phyloP scores from a whole-genome alignment of 2,888 invertebrate species.

The Drosophila helvetica region DNA sequence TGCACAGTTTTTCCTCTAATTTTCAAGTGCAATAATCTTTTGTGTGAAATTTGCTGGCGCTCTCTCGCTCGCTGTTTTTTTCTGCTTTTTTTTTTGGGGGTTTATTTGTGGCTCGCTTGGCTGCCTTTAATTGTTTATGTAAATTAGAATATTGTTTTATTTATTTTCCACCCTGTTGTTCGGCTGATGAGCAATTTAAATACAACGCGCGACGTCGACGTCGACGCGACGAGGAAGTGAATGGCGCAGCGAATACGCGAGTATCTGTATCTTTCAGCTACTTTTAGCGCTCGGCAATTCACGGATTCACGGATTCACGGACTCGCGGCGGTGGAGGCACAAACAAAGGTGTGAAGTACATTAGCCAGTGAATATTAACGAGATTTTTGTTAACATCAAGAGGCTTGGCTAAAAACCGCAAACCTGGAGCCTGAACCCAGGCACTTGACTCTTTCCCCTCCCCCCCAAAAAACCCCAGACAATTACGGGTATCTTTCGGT shows the following conservation, averaged over 20 bases:
- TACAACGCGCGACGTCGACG: conserved; percentile 31
- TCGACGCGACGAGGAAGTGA: conserved; percentile 56
- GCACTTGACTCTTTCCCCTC: conserved; percentile 2
- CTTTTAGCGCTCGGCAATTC: conserved; percentile 46
- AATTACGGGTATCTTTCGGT: not conserved
- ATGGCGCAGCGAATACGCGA: conserved; percentile 23
- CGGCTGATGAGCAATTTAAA: conserved; percentile 64
- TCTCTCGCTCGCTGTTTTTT: not conserved
- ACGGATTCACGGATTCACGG: conserved; percentile 28
- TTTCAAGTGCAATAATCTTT: conserved; percentile 31
- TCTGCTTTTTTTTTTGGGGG: conserved; percentile 10
- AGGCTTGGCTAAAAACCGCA: conserved; percentile 40
- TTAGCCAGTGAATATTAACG: conserved; percentile 45
- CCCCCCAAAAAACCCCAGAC: conserved; percentile 21
- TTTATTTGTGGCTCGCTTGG: conserved; percentile 35
- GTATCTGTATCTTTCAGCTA: conserved; percentile 43
- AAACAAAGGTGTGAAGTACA: conserved; percentile 69
- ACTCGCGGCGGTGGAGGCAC: not conserved
- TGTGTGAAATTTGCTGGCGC: conserved; percentile 27
- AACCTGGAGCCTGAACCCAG: conserved; percentile 16
- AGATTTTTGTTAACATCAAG: conserved; percentile 12
- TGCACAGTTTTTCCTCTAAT: conserved; percentile 3
- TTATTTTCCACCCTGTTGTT: conserved; percentile 12
- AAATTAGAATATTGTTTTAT: conserved; percentile 66
- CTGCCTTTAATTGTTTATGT: conserved; percentile 72